These are phyloP conservation scores for Hyperoplus immaculatus DNA, from an alignment of 2,797 vertebrate genomes.

Conservation along the genomic window DNA sequence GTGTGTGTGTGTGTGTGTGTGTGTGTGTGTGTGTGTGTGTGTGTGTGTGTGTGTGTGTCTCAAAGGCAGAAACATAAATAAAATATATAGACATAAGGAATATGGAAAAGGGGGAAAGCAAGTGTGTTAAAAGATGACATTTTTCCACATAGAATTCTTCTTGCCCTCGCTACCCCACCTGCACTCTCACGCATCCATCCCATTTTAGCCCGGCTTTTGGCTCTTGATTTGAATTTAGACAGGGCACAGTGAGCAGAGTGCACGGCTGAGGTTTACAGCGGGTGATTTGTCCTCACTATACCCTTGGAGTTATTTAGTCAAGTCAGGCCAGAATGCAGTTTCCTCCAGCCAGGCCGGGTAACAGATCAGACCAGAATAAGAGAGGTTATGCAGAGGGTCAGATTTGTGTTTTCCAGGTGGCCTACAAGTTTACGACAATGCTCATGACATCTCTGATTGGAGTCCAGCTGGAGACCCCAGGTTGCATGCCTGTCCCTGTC, in stretches of 20 bases:
- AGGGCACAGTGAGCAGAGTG: conserved; percentile 58
- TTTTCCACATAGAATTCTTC: conserved; percentile 53
- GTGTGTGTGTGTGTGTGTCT: neutral
- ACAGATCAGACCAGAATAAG: conserved; percentile 38
- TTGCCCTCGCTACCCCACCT: conserved; percentile 22
- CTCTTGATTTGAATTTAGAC: conserved; percentile 80
- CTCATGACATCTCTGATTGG: neutral
- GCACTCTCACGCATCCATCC: conserved; percentile 36
- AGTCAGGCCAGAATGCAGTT: conserved; percentile 45
- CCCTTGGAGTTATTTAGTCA: conserved; percentile 67
- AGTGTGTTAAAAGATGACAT: conserved; percentile 37
- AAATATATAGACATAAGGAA: neutral
- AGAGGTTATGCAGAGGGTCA: conserved; percentile 31
- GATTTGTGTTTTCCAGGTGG: conserved; percentile 21
- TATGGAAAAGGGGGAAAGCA: neutral
- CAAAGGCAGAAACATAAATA: conserved; percentile 4
- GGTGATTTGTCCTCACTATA: conserved; percentile 76
- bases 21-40: neutral
- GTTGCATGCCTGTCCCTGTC: neutral
- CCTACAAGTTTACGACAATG: conserved; percentile 8
- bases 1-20: neutral
- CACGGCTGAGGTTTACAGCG: conserved; percentile 66
- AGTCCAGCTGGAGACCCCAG: conserved; percentile 3
- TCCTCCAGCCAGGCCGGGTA: conserved; percentile 28
- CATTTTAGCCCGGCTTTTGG: conserved; percentile 62